Evolutionary conservation across 1,140 invertebrate genomes (phyloP).

Genomic region (Sitophilus oryzae): DNA sequence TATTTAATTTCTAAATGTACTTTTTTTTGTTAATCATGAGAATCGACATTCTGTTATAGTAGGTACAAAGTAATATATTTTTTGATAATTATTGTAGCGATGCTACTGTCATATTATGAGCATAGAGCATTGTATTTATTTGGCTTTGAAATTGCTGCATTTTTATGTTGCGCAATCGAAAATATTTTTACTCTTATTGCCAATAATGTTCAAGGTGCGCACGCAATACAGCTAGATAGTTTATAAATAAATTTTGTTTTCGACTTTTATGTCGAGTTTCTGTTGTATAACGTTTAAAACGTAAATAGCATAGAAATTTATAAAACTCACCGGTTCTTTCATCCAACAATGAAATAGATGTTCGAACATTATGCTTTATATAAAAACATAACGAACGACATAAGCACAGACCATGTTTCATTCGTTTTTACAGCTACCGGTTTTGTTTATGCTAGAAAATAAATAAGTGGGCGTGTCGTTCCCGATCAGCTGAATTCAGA

Average conservation of each 20-base stretch:
- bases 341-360: no score
- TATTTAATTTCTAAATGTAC: no score
- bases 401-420: no score
- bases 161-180: constrained; percentile 29
- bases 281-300: not conserved
- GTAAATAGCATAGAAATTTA: no score
- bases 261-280: constrained; percentile 2
- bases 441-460: constrained; percentile 40
- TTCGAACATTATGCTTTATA: no score
- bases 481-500: constrained; percentile 38
- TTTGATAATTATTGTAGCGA: not conserved
- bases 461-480: constrained; percentile 39
- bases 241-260: constrained; percentile 24
- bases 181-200: constrained; percentile 24
- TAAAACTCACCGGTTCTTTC: no score
- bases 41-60: not conserved
- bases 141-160: constrained; percentile 21
- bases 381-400: no score
- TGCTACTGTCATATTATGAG: not conserved
- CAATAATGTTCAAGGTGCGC: constrained; percentile 28
- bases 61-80: not conserved
- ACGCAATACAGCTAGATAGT: constrained; percentile 17
- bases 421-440: constrained; percentile 27
- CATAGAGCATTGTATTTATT: not conserved
- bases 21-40: no score